phyloP scores from a whole-genome alignment of 1,140 invertebrate genomes.

The Tribolium castaneum region DNA sequence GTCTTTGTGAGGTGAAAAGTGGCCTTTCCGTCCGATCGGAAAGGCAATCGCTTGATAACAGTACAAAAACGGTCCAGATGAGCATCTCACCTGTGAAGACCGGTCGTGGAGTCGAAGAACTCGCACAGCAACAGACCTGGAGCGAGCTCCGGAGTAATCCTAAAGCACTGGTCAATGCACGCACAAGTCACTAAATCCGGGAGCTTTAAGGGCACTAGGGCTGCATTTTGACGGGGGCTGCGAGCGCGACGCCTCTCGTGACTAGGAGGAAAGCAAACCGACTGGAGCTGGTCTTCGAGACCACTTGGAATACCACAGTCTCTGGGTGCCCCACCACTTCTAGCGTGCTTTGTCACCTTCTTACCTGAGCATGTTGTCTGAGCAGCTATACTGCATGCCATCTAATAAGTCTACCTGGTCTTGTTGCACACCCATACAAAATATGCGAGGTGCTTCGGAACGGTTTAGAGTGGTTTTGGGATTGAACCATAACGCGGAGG shows the following conservation, averaged over 20 bases:
- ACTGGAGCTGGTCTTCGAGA: slow-evolving; percentile 15
- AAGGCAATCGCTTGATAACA: slow-evolving; percentile 49
- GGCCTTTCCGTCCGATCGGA: neutral
- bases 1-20: slow-evolving; percentile 14
- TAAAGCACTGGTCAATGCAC: neutral
- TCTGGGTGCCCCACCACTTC: slow-evolving; percentile 24
- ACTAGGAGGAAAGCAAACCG: slow-evolving; percentile 16
- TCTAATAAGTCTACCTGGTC: slow-evolving; percentile 38
- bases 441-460: slow-evolving; percentile 30
- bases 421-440: slow-evolving; percentile 42
- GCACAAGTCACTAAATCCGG: slow-evolving; percentile 9
- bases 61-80: slow-evolving; percentile 44
- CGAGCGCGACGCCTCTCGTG: slow-evolving; percentile 17
- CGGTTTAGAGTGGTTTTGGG: neutral
- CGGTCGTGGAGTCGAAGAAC: slow-evolving; percentile 42
- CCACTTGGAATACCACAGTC: slow-evolving; percentile 30
- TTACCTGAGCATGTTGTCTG: slow-evolving; percentile 46
- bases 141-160: neutral
- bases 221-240: too few relatives aligned
- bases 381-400: slow-evolving; percentile 38
- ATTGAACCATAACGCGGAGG: neutral
- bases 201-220: neutral
- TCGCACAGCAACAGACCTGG: slow-evolving; percentile 14
- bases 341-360: slow-evolving; percentile 46
- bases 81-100: slow-evolving; percentile 47